Evolutionary conservation across 2,113 vertebrate species (phyloP), one percentile per base, ranked within the genome.

Genomic region (Indicator maculatus): DNA sequence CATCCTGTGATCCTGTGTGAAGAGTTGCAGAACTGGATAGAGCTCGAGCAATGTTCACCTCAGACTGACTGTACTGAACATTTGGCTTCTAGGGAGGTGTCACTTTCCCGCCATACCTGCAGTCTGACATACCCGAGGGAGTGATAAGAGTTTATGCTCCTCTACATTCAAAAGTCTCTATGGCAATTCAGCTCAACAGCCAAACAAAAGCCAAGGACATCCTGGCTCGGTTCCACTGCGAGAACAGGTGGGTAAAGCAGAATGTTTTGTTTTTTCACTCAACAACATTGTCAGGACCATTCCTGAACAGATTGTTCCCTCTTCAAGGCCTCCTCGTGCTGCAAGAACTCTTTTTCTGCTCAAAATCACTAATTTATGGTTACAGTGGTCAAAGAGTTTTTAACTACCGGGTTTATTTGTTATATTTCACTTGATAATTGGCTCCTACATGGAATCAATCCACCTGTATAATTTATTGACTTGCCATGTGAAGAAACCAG

Each of bases 71-170:
- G 17, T 78, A 21, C 16, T 75, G 65, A 77, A 88, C 77, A 75
- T 92, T 44, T 88, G 65, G 76, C 94, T 95, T 95, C 93, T 91
- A 93, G 96, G 86, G 82, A 56, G 90, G 86, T 59, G 83, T 95
- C 83, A 91, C 86, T 61, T 93, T 91, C 65, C 94, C 89, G 76
- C 89, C 91, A 26, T 97, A 93, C 36, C 85, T 98, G 94, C 97
- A 99, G 95, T 97, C 98, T 16, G 98, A 99, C 26, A 98, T 99
- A 94, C 98, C 98, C 0, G 99, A 99, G 53, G 99, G 98, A 19
- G 98, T 99, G 93, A 99, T 99, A 95, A 96, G 99, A 75, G 99
- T 99, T 87, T 98, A 99, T 8, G 99, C 99, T n/a, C 99, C 99
- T 3, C 97, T 98, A 52, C 98, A 99, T 89, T 98, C 98, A 19